Evolutionary conservation across 2,797 vertebrate genomes (phyloP), one percentile per base, ranked within the genome.

Genomic region (Sparidentex hasta): DNA sequence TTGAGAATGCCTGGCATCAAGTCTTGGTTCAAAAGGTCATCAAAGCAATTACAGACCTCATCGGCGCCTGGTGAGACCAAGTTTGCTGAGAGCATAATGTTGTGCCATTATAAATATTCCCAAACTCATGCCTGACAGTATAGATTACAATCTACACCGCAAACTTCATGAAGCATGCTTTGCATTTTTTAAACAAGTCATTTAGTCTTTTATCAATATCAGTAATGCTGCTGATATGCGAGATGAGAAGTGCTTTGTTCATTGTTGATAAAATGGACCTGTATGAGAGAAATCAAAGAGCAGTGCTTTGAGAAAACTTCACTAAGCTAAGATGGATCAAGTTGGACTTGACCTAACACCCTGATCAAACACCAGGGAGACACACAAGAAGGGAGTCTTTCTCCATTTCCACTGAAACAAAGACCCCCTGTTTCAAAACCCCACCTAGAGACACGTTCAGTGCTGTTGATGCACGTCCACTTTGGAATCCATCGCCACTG

Each of bases 11-110:
- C 29, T 0, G 2, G 63, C 41, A 48, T 61, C 72, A 72, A 78
- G 68, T 65, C 63, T 76, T 25, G 14, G 79, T 89, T 90, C 74
- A 89, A 87, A 88, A 80, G 62, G 74, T 33, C 69, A 86, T 84
- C 71, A 87, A 72, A 88, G 68, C 7, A 63, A 76, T 87, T 65
- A 21, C 38, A 57, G 65, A 62, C 56, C 63, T 78, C 78, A 89
- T 78, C 69, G 59, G 43, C 79, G 69, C 76, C 84, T 90, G 86
- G 87, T 88, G 85, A 74, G 44, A 58, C 48, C 43, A 38, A 12
- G 58, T 69, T 71, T 64, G 23, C 23, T 29, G 20, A 73, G 27
- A 62, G 5, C 29, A 11, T 68, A 27, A 17, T 4, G 0, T 20
- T 55, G 20, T 21, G 7, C 75, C 80, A 69, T 54, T 48, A 62